phyloP scores from a whole-genome alignment of 2,888 invertebrate species.

The Andricus quercusramuli region DNA sequence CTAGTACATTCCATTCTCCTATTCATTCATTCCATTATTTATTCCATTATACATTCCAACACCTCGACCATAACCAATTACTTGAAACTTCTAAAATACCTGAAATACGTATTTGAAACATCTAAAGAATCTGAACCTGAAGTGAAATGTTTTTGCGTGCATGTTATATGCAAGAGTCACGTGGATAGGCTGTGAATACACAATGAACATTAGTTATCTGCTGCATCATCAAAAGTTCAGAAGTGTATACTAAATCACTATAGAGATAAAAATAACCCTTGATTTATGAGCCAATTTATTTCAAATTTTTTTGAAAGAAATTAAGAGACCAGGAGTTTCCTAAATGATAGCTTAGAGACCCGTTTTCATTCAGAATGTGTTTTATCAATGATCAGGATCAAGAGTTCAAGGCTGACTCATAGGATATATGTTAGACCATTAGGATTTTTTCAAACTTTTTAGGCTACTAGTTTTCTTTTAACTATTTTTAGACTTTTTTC shows the following conservation, averaged over 20 bases:
- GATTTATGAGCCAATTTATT: neutral
- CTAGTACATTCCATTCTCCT: neutral
- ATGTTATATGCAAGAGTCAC: neutral
- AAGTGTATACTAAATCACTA: neutral
- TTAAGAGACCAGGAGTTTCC: neutral
- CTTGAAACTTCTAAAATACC: neutral
- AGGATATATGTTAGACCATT: neutral
- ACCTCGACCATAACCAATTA: too few relatives aligned
- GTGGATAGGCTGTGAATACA: neutral
- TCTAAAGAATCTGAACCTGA: neutral
- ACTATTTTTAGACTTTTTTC: too few relatives aligned
- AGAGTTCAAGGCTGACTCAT: neutral
- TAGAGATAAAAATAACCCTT: neutral
- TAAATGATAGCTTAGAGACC: neutral
- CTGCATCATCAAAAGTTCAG: neutral
- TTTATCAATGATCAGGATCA: neutral
- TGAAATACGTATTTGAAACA: neutral
- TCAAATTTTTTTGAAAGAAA: slow-evolving; percentile 8
- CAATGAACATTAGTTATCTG: slow-evolving; percentile 4
- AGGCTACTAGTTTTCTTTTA: too few relatives aligned
- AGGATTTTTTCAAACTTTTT: neutral
- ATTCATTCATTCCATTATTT: too few relatives aligned
- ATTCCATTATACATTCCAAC: too few relatives aligned
- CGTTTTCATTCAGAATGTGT: neutral
- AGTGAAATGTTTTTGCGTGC: neutral